These are phyloP conservation scores for Pantherophis vulpinus DNA, from an alignment of 2,797 vertebrate species.

Conservation along the genomic window DNA sequence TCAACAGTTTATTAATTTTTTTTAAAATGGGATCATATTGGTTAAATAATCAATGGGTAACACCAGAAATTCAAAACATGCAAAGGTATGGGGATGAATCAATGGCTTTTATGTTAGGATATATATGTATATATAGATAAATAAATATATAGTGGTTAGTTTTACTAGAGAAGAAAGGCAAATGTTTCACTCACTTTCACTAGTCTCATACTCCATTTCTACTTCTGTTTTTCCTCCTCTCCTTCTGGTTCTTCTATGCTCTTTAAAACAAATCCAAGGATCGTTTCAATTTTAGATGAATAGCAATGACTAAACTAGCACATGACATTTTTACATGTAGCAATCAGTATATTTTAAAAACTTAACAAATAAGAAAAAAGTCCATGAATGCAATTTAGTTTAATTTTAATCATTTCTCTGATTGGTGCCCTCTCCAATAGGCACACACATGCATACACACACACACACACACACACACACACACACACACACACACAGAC, in stretches of 20 bases:
- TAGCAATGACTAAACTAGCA: conserved; percentile 63
- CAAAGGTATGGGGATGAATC: conserved; percentile 45
- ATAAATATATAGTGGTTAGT: conserved; percentile 42
- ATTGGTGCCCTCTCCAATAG: conserved; percentile 2
- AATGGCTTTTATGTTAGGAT: conserved; percentile 52
- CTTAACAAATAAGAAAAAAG: conserved; percentile 56
- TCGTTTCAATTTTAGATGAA: conserved; percentile 67
- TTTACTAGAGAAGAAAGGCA: conserved; percentile 70
- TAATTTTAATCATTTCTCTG: conserved; percentile 19
- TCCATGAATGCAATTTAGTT: background rate
- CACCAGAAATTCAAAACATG: conserved; percentile 43
- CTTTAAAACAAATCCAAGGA: conserved; percentile 74
- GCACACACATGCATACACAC: background rate
- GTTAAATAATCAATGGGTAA: conserved; percentile 53
- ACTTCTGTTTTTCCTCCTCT: conserved; percentile 74
- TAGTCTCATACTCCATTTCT: conserved; percentile 73
- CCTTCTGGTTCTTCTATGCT: conserved; percentile 74
- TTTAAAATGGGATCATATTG: conserved; percentile 35
- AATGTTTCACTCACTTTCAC: conserved; percentile 73
- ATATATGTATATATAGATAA: background rate
- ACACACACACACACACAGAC: background rate
- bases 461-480: background rate
- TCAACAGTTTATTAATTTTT: conserved; percentile 15
- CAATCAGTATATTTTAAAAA: conserved; percentile 52
- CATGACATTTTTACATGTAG: conserved; percentile 63